Base-by-base conservation (phyloP, 2,113 vertebrate genomes). In the Ameiurus melas region DNA sequence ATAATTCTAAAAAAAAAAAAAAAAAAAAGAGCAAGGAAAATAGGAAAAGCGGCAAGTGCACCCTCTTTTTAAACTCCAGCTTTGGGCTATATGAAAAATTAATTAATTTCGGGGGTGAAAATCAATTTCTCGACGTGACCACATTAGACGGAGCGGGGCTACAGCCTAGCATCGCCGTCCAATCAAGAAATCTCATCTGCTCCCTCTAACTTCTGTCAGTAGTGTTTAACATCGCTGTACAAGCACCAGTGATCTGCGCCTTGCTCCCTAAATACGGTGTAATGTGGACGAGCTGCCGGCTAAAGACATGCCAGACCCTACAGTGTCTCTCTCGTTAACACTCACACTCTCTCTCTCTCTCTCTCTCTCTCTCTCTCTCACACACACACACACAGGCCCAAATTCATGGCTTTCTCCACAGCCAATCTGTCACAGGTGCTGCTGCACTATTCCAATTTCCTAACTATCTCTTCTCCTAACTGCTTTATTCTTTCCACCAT, bases 11-110 rank as follows among this genome's bases (percentile, higher is more conserved):
- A n/a, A n/a, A n/a, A n/a, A n/a, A n/a, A n/a, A n/a, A n/a, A n/a
- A n/a, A n/a, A n/a, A n/a, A 80, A 86, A 86, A 86, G 70, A 96
- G 96, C 94, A 90, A 47, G 92, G 92, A 90, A 94, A 97, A 97
- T 97, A 97, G 97, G 96, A 97, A 97, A 97, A 97, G 96, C 97
- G 96, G 97, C 97, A 98, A 98, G 97, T 98, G 97, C 96, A 96
- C 97, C 97, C 97, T 98, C 97, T 97, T 98, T 99, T 99, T 99
- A 97, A 95, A 99, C 98, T 98, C 96, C 97, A 97, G 98, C 98
- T 99, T 98, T 98, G 97, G 98, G 98, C 98, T 97, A 99, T 99
- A 99, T 99, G 98, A 99, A 99, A 99, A 99, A 99, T 99, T 99
- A 99, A 99, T 99, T 99, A 99, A 99, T 99, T 99, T 99, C 97